Evolutionary conservation across 2,797 vertebrate species (phyloP), one percentile per base, ranked within the genome.

Genomic region (Triplophysa yarkandensis): DNA sequence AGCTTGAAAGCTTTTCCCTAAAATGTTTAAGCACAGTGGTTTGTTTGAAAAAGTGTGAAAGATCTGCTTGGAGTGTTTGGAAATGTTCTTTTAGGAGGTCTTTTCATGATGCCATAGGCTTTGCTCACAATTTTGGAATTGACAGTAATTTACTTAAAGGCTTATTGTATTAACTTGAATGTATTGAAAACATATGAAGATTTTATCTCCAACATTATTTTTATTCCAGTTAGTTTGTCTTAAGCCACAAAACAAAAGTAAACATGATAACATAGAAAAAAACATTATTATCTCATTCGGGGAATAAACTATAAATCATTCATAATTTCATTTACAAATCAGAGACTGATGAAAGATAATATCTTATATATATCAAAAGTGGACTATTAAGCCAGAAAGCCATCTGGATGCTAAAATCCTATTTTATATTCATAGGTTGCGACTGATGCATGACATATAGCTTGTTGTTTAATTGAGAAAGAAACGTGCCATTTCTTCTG

Each of bases 331-430:
- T n/a, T n/a, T n/a, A n/a, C n/a, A n/a, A n/a, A n/a, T n/a, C 48
- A 50, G 8, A 6, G 21, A 23, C 48, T 23, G 23, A 50, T 52
- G 7, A 9, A 27, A 71, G 69, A 17, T 57, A 62, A 52, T 44
- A 62, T 71, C 69, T 32, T 48, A 27, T 71, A 23, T 48, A 71
- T 19, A 50, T 48, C 30, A 27, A 54, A 61, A 13, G 41, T 21
- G n/a, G 36, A 5, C 27, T n/a, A 46, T 46, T 17, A 3, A 41
- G 10, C 13, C 41, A 44, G 14, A 19, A 48, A 48, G 46, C 46
- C 46, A 19, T 19, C 9, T 48, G 6, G 46, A 48, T 48, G 7
- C 19, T 23, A 50, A 50, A 60, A 61, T 46, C 41, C 19, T 48
- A 28, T 71, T 71, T 46, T 71, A 28, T 71, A 34, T 32, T 60